A percentile compares a stretch with the other conserved stretches of the same genome.
phyloP scores from a whole-genome alignment of 2,113 vertebrate genomes.

The Prietella phreatophila region DNA sequence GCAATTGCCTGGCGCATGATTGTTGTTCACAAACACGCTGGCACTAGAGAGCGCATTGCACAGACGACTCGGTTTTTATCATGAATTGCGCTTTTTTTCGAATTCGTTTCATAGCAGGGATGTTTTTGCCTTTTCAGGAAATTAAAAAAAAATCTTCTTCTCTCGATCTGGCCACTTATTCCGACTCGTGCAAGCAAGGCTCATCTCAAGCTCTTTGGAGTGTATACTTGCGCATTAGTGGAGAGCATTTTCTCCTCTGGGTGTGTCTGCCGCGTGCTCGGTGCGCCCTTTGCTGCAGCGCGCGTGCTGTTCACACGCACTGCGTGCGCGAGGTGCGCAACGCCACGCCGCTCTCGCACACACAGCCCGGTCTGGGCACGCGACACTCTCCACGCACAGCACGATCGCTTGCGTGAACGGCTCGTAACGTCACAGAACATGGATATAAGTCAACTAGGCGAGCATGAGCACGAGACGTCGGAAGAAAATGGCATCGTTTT shows the following conservation, averaged over 20 bases:
- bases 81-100: constrained; percentile 49
- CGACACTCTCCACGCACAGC: constrained; percentile 20
- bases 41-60: constrained; percentile 61
- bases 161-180: constrained; percentile 48
- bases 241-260: constrained; percentile 63
- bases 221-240: constrained; percentile 57
- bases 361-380: constrained; percentile 38
- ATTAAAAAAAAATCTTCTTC: constrained; percentile 51
- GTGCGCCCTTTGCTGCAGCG: constrained; percentile 55
- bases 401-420: not conserved
- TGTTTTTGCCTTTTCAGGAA: constrained; percentile 50
- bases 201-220: constrained; percentile 55
- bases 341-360: constrained; percentile 38
- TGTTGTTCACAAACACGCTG: constrained; percentile 61
- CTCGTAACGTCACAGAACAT: not conserved
- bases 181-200: constrained; percentile 49
- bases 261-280: constrained; percentile 55
- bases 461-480: not conserved
- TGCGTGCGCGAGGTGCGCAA: constrained; percentile 59
- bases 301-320: constrained; percentile 46
- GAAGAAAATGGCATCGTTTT: not conserved
- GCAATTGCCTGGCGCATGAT: constrained; percentile 58
- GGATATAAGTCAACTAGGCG: not conserved
- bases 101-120: constrained; percentile 54
- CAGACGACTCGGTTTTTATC: constrained; percentile 56